Conservation (phyloP, 2,888 invertebrate genomes). For the Lasioglossum lativentre region DNA sequence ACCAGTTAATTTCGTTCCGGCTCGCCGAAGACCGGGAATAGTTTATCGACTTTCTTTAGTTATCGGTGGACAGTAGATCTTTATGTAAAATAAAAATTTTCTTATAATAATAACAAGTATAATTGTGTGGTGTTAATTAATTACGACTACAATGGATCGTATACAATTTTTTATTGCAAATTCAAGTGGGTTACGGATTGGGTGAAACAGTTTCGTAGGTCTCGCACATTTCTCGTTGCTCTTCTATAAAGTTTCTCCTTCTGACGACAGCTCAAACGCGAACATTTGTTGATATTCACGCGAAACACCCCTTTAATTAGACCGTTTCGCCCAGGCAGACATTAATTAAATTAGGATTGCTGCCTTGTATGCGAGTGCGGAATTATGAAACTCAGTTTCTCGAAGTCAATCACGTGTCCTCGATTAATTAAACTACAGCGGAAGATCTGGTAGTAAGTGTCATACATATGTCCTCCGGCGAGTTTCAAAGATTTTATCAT, state of each 20-base stretch:
- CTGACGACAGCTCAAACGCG: neutral
- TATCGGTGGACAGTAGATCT: no score
- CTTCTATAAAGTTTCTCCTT: neutral
- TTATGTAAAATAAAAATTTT: no score
- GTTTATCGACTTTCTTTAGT: no score
- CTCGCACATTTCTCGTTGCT: neutral
- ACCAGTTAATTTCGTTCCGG: neutral
- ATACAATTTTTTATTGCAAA: neutral
- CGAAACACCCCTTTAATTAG: neutral
- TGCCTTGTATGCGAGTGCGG: neutral
- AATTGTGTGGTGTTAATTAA: neutral
- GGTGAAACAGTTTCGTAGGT: neutral
- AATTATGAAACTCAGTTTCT: constrained; percentile 29
- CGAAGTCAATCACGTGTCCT: constrained; percentile 23
- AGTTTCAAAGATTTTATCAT: neutral
- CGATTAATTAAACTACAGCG: constrained; percentile 6
- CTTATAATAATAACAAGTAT: no score
- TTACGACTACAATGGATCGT: neutral
- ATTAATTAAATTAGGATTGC: constrained; percentile 44
- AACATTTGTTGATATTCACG: neutral
- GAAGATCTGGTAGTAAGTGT: neutral
- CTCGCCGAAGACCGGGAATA: no score
- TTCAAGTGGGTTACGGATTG: neutral
- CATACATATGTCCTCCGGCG: neutral
- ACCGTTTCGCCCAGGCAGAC: constrained; percentile 1